Evolutionary conservation across 2,888 invertebrate species (phyloP).

Genomic region (Alcis repandata): DNA sequence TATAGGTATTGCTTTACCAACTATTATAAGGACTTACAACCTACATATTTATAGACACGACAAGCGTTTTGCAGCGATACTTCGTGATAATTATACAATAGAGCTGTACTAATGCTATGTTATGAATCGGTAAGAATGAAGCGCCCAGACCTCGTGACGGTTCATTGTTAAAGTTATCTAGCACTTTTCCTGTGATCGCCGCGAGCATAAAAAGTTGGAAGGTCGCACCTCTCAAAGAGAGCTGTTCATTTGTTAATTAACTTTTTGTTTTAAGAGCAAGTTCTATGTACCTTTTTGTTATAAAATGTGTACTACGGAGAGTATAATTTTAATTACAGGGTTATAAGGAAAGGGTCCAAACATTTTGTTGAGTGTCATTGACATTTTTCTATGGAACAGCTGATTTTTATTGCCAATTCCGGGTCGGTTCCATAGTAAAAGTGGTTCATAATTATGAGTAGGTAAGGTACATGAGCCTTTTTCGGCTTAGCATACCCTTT

Average conservation of each 20-base stretch:
- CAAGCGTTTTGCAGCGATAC: neutral
- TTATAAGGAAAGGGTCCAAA: no score
- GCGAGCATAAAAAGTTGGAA: constrained; percentile 32
- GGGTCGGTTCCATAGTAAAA: no score
- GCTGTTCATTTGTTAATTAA: constrained; percentile 27
- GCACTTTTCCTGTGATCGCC: constrained; percentile 42
- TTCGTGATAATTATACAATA: constrained; percentile 19
- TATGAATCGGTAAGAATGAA: constrained; percentile 52
- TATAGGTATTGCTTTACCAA: no score
- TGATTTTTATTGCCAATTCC: no score
- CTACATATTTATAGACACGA: constrained; percentile 6
- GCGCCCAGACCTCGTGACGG: constrained; percentile 54
- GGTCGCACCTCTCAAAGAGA: constrained; percentile 37
- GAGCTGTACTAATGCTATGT: constrained; percentile 33
- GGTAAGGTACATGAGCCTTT: no score
- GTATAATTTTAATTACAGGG: no score
- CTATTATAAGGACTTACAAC: no score
- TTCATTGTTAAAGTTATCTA: constrained; percentile 49
- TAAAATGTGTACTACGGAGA: neutral
- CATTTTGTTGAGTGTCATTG: no score
- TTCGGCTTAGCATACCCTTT: no score
- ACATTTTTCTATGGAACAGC: no score
- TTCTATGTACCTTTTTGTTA: neutral
- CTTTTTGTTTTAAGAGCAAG: constrained; percentile 22
- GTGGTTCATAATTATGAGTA: no score